A percentile compares a stretch with the other conserved stretches of the same genome.
Conservation (phyloP, 2,113 vertebrate species). For the Psephotus haematonotus region DNA sequence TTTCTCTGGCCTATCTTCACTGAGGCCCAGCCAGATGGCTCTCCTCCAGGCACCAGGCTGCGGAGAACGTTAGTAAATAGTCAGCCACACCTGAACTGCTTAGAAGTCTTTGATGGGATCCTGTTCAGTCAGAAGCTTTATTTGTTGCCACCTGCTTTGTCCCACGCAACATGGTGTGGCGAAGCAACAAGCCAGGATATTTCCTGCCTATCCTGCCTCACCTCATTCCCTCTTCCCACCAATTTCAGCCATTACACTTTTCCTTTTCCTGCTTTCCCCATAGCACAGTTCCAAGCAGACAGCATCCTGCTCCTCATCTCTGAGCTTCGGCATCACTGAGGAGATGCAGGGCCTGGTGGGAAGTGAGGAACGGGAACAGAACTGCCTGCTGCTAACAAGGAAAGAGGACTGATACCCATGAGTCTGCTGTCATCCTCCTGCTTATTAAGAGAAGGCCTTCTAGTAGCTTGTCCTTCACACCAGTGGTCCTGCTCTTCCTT, state of each 20-base stretch:
- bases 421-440: not conserved
- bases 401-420: not conserved
- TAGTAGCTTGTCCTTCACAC: not conserved
- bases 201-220: conserved; percentile 37
- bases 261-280: conserved; percentile 7
- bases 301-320: not conserved
- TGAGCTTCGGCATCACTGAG: not conserved
- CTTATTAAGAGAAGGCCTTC: not conserved
- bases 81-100: conserved; percentile 22
- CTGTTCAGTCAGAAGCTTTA: conserved; percentile 48
- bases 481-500: not conserved
- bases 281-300: not conserved
- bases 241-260: conserved; percentile 16
- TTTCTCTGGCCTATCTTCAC: not conserved
- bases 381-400: not conserved
- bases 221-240: conserved; percentile 42
- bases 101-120: conserved; percentile 33
- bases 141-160: not conserved
- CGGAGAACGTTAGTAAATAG: not conserved
- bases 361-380: not conserved
- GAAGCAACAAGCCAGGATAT: not conserved
- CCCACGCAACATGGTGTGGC: not conserved
- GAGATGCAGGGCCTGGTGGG: not conserved
- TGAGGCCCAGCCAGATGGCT: not conserved
- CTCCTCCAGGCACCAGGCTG: not conserved